phyloP scores from a whole-genome alignment of 2,113 vertebrate genomes.

The Hylia prasina region DNA sequence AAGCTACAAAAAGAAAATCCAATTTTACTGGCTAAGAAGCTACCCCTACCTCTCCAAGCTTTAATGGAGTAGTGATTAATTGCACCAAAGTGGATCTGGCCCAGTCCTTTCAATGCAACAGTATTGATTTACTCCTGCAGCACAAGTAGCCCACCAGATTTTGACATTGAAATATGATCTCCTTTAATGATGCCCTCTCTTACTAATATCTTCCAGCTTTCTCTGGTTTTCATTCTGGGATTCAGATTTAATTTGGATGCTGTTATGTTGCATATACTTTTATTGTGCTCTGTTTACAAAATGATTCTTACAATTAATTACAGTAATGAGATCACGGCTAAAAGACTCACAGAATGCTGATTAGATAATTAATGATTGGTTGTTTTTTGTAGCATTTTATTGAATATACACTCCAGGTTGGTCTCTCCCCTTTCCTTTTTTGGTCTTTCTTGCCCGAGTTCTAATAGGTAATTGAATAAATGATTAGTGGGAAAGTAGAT shows the following conservation, averaged over 20 bases:
- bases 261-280: constrained; percentile 47
- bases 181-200: background rate
- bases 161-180: constrained; percentile 57
- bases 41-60: background rate
- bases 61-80: constrained; percentile 52
- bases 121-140: constrained; percentile 47
- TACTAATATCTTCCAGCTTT: constrained; percentile 23
- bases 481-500: constrained; percentile 52
- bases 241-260: constrained; percentile 64
- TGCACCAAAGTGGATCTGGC: background rate
- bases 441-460: constrained; percentile 24
- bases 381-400: constrained; percentile 15
- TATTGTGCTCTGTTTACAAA: constrained; percentile 46
- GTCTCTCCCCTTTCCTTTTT: constrained; percentile 27
- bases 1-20: background rate
- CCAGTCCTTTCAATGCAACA: constrained; percentile 12
- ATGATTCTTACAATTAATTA: constrained; percentile 57
- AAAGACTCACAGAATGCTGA: constrained; percentile 27
- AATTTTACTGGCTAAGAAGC: background rate
- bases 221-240: constrained; percentile 41
- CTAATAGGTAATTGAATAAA: constrained; percentile 62
- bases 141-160: constrained; percentile 19
- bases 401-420: background rate
- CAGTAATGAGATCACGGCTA: constrained; percentile 34
- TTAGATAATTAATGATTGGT: constrained; percentile 58